A percentile compares a stretch with the other conserved stretches of the same genome.
These are phyloP conservation scores for Butorides virescens DNA, from an alignment of 2,113 vertebrate genomes.

Conservation along the genomic window DNA sequence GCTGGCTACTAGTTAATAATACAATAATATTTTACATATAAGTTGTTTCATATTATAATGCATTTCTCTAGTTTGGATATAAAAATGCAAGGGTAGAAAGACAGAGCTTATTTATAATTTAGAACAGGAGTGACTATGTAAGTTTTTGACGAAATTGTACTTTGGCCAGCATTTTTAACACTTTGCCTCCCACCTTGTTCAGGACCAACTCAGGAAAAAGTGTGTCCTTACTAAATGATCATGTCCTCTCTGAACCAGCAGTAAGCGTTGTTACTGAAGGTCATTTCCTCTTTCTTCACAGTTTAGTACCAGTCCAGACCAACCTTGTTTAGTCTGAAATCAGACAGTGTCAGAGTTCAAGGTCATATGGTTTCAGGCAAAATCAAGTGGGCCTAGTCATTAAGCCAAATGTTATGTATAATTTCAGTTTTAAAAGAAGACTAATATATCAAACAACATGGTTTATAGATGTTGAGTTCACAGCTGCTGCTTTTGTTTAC, in stretches of 20 bases:
- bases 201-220: neutral
- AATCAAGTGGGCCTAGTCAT: neutral
- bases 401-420: neutral
- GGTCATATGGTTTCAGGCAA: neutral
- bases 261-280: neutral
- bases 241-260: neutral
- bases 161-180: neutral
- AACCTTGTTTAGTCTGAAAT: neutral
- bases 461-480: neutral
- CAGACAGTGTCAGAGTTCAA: neutral
- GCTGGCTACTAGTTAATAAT: neutral
- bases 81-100: neutral
- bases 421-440: neutral
- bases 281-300: constrained; percentile 1
- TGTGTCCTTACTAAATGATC: neutral
- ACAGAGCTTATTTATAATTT: neutral
- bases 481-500: constrained; percentile 12
- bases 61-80: neutral
- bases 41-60: neutral
- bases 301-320: neutral
- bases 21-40: neutral
- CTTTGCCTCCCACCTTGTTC: neutral
- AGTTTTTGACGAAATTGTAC: neutral
- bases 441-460: neutral
- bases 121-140: neutral